A percentile compares a stretch with the other conserved stretches of the same genome.
phyloP scores from a whole-genome alignment of 2,113 vertebrate genomes.

The Myotis davidii region DNA sequence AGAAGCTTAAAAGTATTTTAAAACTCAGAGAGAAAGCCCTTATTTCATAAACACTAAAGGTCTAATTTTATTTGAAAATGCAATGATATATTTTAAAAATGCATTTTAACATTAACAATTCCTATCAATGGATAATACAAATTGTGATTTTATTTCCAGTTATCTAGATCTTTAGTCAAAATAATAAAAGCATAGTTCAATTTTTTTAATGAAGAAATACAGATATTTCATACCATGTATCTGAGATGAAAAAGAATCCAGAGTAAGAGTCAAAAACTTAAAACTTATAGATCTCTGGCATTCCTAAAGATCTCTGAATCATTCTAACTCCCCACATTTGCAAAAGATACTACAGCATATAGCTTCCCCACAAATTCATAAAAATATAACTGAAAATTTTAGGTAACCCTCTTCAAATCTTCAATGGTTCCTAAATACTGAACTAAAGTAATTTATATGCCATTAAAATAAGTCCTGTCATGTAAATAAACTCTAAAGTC shows the following conservation, averaged over 20 bases:
- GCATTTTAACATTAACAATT: not conserved
- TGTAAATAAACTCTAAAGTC: slow-evolving; percentile 45
- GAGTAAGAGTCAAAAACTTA: not conserved
- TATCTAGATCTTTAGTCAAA: slow-evolving; percentile 28
- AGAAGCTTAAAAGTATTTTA: slow-evolving; percentile 1
- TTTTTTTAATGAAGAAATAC: slow-evolving; percentile 18
- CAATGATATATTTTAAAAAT: not conserved
- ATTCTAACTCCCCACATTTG: slow-evolving; percentile 15
- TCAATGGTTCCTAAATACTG: not conserved
- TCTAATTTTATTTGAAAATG: slow-evolving; percentile 45
- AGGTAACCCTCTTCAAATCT: not conserved
- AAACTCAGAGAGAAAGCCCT: slow-evolving; percentile 4
- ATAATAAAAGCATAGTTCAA: not conserved
- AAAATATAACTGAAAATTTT: not conserved
- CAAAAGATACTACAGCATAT: not conserved
- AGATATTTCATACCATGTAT: not conserved
- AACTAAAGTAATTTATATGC: slow-evolving; percentile 18
- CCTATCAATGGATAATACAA: not conserved
- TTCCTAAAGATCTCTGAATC: slow-evolving; percentile 18
- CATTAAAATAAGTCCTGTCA: slow-evolving; percentile 56
- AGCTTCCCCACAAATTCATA: slow-evolving; percentile 27
- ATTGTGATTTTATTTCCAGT: slow-evolving; percentile 17
- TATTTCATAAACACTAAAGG: slow-evolving; percentile 16
- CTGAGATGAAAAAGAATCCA: slow-evolving; percentile 4
- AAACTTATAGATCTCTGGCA: not conserved